phyloP scores from a whole-genome alignment of 2,113 vertebrate genomes.

The Loxodonta africana region DNA sequence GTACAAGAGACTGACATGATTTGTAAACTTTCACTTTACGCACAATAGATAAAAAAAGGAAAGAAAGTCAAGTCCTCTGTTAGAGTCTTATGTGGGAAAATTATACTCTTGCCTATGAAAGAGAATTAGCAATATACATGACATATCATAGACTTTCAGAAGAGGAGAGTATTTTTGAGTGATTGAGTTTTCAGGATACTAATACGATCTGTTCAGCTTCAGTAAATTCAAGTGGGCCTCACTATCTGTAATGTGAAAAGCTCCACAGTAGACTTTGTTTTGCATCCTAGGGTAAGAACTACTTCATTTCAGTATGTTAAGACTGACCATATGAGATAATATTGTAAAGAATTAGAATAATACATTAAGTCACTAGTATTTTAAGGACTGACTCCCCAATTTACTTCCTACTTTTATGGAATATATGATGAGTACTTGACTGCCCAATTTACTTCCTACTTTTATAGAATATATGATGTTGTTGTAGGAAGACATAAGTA shows the following conservation, averaged over 20 bases:
- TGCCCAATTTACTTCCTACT: no score
- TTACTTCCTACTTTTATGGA: no score
- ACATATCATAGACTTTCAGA: not conserved
- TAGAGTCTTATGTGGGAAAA: not conserved
- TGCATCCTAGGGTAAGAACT: not conserved
- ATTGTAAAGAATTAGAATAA: not conserved
- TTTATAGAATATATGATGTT: no score
- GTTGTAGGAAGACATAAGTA: no score
- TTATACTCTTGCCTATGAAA: not conserved
- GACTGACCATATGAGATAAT: not conserved
- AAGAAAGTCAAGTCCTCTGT: not conserved
- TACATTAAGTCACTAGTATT: not conserved
- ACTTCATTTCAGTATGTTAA: not conserved
- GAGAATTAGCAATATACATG: not conserved
- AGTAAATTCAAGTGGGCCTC: not conserved
- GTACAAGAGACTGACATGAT: no score
- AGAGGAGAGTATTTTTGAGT: rapidly evolving
- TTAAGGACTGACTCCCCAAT: not conserved
- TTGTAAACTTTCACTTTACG: no score
- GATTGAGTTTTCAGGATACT: not conserved
- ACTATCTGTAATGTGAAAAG: not conserved
- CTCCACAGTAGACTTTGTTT: not conserved
- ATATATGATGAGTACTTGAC: no score
- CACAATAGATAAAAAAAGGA: no score
- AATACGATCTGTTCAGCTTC: not conserved